Evolutionary conservation across 2,113 vertebrate species (phyloP), one percentile per base, ranked within the genome.

Genomic region (Syngnathus typhle): DNA sequence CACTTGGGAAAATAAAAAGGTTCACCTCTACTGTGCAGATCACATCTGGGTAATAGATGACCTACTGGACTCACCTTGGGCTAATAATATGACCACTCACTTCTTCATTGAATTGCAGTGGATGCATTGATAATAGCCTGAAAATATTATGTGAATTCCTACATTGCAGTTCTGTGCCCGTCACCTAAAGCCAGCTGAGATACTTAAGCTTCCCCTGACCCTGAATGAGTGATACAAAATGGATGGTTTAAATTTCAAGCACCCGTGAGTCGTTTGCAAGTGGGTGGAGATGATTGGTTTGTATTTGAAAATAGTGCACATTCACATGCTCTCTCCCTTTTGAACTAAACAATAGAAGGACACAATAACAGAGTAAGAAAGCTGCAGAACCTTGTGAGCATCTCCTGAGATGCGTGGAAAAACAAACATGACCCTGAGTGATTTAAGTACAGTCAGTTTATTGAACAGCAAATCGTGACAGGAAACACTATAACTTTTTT

Each of bases 381-480:
- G 19, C 32, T 60, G 58, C 9, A 55, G 21, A 18, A 60, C 18
- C 18, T 21, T 60, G 18, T 21, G 41, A 60, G 37, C 37, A 61
- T 39, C 60, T 5, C 10, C 38, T 41, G 27, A 58, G 27, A 58
- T 36, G 15, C 2, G 23, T 21, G 1, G 39, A n/a, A 67, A 65
- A 67, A 32, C 32, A 59, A 41, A 56, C 1, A 54, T 21, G 64
- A 68, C 37, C 58, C 19, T 65, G 47, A 65, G 27, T 39, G 13
- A 62, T 58, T 77, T 75, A 5, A 74, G 72, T 69, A 84, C 73
- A 75, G 62, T 88, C 74, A 80, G 56, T 90, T 92, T 91, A 91
- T 91, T 91, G 79, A 89, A 89, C 88, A 88, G 78, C 71, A 80
- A 89, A 85, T 82, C 75, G 83, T 87, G 85, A 89, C 85, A 89